Percentiles rank a stretch among this genome's conserved stretches.
phyloP scores from a whole-genome alignment of 35 echinoderm and acorn worm species.

The Chiridota heheva region DNA sequence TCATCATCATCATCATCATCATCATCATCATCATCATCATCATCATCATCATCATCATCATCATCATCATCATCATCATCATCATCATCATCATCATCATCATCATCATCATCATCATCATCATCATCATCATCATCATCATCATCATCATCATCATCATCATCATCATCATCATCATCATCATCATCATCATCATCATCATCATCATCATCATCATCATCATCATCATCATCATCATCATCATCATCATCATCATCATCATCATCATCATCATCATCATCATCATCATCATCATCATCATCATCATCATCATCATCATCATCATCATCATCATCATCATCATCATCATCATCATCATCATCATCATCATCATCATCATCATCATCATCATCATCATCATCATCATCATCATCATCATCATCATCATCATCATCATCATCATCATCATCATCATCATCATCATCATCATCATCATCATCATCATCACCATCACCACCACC shows the following conservation, averaged over 20 bases:
- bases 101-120: conserved; percentile 5
- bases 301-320: conserved; percentile 5
- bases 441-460: conserved; percentile 1
- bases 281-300: conserved; percentile 5
- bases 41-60: not conserved
- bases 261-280: conserved; percentile 5
- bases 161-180: conserved; percentile 4
- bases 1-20: conserved; percentile 5
- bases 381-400: conserved; percentile 6
- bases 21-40: not conserved
- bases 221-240: not conserved
- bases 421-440: conserved; percentile 4
- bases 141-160: conserved; percentile 6
- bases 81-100: conserved; percentile 6
- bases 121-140: conserved; percentile 5
- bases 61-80: conserved; percentile 4
- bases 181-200: conserved; percentile 1
- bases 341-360: conserved; percentile 4
- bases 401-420: conserved; percentile 5
- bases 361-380: conserved; percentile 1
- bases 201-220: conserved; percentile 7
- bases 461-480: conserved; percentile 5
- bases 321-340: conserved; percentile 6
- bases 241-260: conserved; percentile 6
- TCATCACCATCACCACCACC: not conserved